Evolutionary conservation across 2,888 invertebrate species (phyloP), one percentile per base, ranked within the genome.

Genomic region (Oligia latruncula): DNA sequence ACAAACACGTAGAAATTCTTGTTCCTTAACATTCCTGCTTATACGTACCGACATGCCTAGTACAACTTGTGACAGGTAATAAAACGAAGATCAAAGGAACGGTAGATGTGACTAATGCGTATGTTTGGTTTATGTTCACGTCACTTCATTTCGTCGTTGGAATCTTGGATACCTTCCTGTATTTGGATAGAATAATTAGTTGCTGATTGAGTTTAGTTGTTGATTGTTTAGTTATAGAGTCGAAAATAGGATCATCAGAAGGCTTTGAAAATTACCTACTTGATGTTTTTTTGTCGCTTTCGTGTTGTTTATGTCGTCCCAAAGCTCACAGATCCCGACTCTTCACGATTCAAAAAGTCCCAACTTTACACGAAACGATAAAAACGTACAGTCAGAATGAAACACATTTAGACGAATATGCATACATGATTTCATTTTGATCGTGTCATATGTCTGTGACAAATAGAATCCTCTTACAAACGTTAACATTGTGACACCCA

Each of bases 21-120:
- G 20, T 20, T 40, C 9, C 11, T 58, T 35, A 49, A 72, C 72
- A 58, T 29, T 71, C n/a, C 52, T 29, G 20, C 17, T 46, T 17
- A 70, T 11, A 79, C 15, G 9, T 71, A 70, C 49, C 20, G 29
- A 64, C 52, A 74, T 82, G 77, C 78, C 49, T 49, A 35, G 64
- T 46, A 46, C 11, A 46, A 49, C 3, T 49, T 13, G 3, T 49
- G 49, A 75, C 79, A 81, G 81, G 76, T 88, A 88, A 90, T 83
- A 90, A 77, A 83, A 88, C 87, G 9, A 17, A 85, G 85, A 82
- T 90, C 89, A 90, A 90, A 90, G 87, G 75, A 52, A 29, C 15
- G 80, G 35, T 79, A 72, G 74, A 77, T 64, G 83, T 23, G 66
- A 67, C 70, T 35, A 74, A 72, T n/a, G 62, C 17, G 68, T 29